These are phyloP conservation scores for Phocides pigmalion DNA, from an alignment of 1,140 invertebrate species.

Conservation along the genomic window DNA sequence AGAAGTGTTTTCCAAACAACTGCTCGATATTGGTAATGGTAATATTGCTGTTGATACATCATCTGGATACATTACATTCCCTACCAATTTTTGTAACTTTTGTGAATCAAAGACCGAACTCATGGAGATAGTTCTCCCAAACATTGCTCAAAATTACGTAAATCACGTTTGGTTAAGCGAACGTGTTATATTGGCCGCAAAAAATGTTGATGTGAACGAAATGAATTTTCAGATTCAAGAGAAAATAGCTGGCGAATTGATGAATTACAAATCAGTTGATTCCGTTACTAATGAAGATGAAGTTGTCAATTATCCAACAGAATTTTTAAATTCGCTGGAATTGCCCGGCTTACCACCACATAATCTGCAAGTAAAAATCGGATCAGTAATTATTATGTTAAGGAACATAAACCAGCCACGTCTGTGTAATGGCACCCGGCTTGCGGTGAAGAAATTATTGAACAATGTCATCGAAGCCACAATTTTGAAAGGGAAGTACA, in stretches of 20 bases:
- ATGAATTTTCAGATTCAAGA: slow-evolving; percentile 36
- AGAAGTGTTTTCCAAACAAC: slow-evolving; percentile 34
- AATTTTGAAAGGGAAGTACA: slow-evolving; percentile 2
- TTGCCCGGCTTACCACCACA: neutral
- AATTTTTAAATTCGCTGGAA: slow-evolving; percentile 1
- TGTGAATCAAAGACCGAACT: slow-evolving; percentile 30
- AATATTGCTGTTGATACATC: neutral
- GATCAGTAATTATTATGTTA: slow-evolving; percentile 2
- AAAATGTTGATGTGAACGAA: slow-evolving; percentile 32
- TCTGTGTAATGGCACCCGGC: neutral
- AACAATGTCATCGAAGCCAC: neutral
- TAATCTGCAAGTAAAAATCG: slow-evolving; percentile 1
- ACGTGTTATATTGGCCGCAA: slow-evolving; percentile 32
- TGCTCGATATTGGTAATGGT: slow-evolving; percentile 3
- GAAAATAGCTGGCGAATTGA: slow-evolving; percentile 34
- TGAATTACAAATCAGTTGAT: slow-evolving; percentile 39
- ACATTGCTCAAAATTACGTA: slow-evolving; percentile 32
- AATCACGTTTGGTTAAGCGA: slow-evolving; percentile 32
- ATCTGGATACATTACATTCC: neutral
- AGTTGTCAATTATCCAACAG: slow-evolving; percentile 15
- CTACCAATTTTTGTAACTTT: slow-evolving; percentile 37
- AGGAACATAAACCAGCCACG: neutral
- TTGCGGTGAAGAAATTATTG: slow-evolving; percentile 1
- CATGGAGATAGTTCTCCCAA: slow-evolving; percentile 37
- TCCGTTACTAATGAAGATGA: slow-evolving; percentile 32